Conservation (phyloP, 2,888 invertebrate species). For the Drosophila austrosaltans region DNA sequence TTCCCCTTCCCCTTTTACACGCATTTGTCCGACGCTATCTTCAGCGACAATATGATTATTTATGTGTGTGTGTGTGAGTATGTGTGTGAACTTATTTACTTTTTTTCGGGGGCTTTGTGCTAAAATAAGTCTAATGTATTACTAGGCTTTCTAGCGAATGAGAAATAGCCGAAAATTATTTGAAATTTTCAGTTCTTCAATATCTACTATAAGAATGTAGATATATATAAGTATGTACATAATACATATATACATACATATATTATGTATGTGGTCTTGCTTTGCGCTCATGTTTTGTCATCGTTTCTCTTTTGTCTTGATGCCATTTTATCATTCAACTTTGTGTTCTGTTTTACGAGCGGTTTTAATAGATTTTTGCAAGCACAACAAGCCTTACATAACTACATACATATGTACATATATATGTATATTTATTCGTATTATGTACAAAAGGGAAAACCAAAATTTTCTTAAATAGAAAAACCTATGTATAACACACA, state of each 20-base stretch:
- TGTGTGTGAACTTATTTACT: slow-evolving; percentile 61
- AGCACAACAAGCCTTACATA: slow-evolving; percentile 13
- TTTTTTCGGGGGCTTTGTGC: slow-evolving; percentile 72
- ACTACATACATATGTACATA: background rate
- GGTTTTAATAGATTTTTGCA: slow-evolving; percentile 31
- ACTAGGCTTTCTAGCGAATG: slow-evolving; percentile 61
- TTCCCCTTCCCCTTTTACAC: background rate
- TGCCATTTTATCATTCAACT: slow-evolving; percentile 62
- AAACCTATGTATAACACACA: background rate
- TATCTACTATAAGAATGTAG: slow-evolving; percentile 45
- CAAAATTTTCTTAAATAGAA: slow-evolving; percentile 8
- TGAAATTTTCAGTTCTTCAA: slow-evolving; percentile 57
- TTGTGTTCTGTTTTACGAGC: slow-evolving; percentile 40
- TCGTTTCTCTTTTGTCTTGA: slow-evolving; percentile 56
- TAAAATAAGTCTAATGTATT: slow-evolving; percentile 76
- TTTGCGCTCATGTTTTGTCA: slow-evolving; percentile 57
- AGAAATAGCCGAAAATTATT: slow-evolving; percentile 54
- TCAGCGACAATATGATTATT: background rate
- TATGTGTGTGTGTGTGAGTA: slow-evolving; percentile 21
- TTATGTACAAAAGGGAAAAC: slow-evolving; percentile 29
- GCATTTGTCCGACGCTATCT: slow-evolving; percentile 11
- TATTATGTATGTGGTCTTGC: slow-evolving; percentile 2
- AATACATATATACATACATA: slow-evolving; percentile 36
- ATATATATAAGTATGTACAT: slow-evolving; percentile 31
- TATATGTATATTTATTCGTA: slow-evolving; percentile 28